Percentiles rank a stretch among this genome's conserved stretches.
Conservation (phyloP, 2,888 invertebrate species). For the Autographa pulchrina region DNA sequence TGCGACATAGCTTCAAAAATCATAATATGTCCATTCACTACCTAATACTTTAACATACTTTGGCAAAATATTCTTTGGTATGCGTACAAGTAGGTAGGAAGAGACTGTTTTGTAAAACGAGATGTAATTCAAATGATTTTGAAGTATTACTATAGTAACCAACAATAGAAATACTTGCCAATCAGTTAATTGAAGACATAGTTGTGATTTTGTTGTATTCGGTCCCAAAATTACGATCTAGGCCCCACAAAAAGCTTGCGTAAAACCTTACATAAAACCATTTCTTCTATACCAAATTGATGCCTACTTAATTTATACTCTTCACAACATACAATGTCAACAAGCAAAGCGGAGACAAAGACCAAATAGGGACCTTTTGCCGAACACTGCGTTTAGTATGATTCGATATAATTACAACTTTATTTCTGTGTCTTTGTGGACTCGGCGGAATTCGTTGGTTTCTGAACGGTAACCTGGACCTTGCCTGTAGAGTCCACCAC, state of each 20-base stretch:
- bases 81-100: background rate
- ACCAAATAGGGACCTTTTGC: conserved; percentile 29
- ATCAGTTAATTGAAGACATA: conserved; percentile 40
- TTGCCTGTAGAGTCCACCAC: conserved; percentile 80
- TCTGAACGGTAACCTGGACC: conserved; percentile 77
- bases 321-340: conserved; percentile 21
- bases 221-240: conserved; percentile 30
- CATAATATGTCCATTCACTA: background rate
- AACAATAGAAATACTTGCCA: background rate
- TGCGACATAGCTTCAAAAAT: too few species aligned
- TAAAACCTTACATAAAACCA: conserved; percentile 9
- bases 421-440: conserved; percentile 52
- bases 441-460: conserved; percentile 63
- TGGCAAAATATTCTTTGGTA: conserved; percentile 28
- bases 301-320: background rate
- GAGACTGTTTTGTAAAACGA: background rate
- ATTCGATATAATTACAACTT: conserved; percentile 30
- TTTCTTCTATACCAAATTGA: background rate
- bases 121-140: background rate
- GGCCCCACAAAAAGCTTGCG: conserved; percentile 22
- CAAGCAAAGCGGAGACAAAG: conserved; percentile 33
- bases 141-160: background rate
- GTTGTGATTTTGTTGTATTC: conserved; percentile 47
- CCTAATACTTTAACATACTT: conserved; percentile 7
- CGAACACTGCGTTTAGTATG: conserved; percentile 22